Base-by-base conservation (phyloP, 1,140 invertebrate genomes). In the Drosophila pruinosa region DNA sequence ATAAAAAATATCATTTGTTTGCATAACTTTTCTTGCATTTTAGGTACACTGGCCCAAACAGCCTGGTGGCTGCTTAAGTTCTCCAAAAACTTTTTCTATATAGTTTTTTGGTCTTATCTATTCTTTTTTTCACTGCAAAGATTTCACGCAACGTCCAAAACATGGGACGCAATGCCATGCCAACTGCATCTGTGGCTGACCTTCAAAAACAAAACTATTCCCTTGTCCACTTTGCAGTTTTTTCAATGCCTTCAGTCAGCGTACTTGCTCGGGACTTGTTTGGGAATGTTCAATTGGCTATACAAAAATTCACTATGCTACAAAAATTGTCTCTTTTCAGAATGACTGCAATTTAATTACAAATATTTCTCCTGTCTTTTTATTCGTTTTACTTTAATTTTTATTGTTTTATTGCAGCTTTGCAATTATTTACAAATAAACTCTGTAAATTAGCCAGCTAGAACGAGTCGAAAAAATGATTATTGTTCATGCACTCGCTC, bases 281-380 rank as follows among this genome's bases (percentile, higher is more conserved):
- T 17, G 22, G 36, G 24, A 21, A 68, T 70, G 52, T 45, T 76
- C 80, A 76, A 77, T 71, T 71, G 75, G 69, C 68, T 64, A 68
- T 88, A 86, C 57, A 88, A 86, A 80, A 72, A 78, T 71, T 72
- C 45, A 39, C 65, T 78, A 73, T 17, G 62, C 75, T 85, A 72
- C 21, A 77, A 78, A 78, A 75, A 78, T 63, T 52, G 64, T 70
- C 64, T 26, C 26, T 56, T 65, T 58, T 58, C 21, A 48, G 52
- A 72, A 59, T 39, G 77, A 71, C 77, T 67, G 82, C 82, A 88
- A 88, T 59, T 64, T 75, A 88, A 88, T 88, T 88, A 88, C 78
- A 82, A 88, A 72, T 64, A 75, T 81, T 75, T 81, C 26, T 56
- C 54, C 50, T 67, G 41, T 62, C 57, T 38, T 12, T 53, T 22